Evolutionary conservation across 2,888 invertebrate genomes (phyloP).

Genomic region (Lordiphosa fenestrarum): DNA sequence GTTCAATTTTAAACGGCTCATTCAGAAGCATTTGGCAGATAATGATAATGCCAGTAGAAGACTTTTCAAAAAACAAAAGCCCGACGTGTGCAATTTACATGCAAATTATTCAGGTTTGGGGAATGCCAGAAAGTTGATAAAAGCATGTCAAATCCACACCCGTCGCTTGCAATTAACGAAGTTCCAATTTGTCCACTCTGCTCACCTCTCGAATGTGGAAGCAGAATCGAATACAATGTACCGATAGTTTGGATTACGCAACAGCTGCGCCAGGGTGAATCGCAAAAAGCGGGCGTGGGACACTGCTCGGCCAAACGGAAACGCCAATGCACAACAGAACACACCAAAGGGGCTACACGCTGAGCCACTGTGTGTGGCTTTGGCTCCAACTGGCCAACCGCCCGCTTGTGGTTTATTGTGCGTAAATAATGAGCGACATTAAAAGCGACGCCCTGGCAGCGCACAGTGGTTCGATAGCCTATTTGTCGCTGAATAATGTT

Average conservation of each 20-base stretch:
- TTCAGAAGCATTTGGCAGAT: conserved; percentile 7
- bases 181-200: neutral
- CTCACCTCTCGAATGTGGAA: too few species aligned
- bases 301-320: conserved; percentile 11
- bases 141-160: neutral
- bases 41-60: conserved; percentile 4
- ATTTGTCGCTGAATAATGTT: too few species aligned
- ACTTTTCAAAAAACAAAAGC: neutral
- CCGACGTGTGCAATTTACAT: conserved; percentile 2
- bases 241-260: conserved; percentile 13
- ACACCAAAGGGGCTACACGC: conserved; percentile 8
- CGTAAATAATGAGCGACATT: conserved; percentile 61
- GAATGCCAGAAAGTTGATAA: conserved; percentile 5
- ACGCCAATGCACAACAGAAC: conserved; percentile 7
- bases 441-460: conserved; percentile 41
- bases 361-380: conserved; percentile 9
- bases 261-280: conserved; percentile 9
- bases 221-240: neutral
- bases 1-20: conserved; percentile 7
- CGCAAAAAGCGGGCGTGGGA: conserved; percentile 9
- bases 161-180: neutral
- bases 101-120: conserved; percentile 10
- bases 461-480: too few species aligned
- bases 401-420: conserved; percentile 46
- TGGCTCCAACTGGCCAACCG: neutral